These are phyloP conservation scores for Odontamblyopus rebecca DNA, from an alignment of 2,797 vertebrate species.

Conservation along the genomic window DNA sequence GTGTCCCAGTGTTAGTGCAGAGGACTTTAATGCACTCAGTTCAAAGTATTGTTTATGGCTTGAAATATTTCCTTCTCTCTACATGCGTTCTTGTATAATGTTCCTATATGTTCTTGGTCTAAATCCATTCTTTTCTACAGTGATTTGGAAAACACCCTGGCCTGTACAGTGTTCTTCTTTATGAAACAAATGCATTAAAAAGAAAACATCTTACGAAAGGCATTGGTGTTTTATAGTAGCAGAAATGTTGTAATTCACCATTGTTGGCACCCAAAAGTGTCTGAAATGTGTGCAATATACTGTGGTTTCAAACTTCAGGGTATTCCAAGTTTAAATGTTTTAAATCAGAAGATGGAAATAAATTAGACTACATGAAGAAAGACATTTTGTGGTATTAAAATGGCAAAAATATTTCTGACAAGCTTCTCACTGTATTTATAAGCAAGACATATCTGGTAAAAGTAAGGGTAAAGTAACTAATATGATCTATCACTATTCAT, in stretches of 20 bases:
- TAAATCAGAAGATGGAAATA: background rate
- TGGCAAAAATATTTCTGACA: no score
- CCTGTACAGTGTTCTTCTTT: background rate
- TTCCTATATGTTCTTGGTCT: background rate
- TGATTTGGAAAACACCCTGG: background rate
- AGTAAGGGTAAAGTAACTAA: background rate
- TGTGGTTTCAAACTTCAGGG: background rate
- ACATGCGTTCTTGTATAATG: background rate
- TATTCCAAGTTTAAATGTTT: no score
- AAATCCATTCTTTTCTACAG: background rate
- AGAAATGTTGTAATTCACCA: no score
- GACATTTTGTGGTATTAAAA: background rate
- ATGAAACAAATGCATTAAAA: background rate
- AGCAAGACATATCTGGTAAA: background rate
- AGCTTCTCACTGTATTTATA: background rate
- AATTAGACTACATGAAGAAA: background rate
- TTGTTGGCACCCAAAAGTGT: no score
- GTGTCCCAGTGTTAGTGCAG: background rate
- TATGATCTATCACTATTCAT: background rate
- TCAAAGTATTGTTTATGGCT: background rate
- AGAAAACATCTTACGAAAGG: background rate
- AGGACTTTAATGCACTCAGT: slow-evolving; percentile 22
- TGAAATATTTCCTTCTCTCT: background rate
- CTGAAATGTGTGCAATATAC: no score
- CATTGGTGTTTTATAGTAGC: background rate